Evolutionary conservation across 2,888 invertebrate genomes (phyloP).

Genomic region (Metalampra italica): DNA sequence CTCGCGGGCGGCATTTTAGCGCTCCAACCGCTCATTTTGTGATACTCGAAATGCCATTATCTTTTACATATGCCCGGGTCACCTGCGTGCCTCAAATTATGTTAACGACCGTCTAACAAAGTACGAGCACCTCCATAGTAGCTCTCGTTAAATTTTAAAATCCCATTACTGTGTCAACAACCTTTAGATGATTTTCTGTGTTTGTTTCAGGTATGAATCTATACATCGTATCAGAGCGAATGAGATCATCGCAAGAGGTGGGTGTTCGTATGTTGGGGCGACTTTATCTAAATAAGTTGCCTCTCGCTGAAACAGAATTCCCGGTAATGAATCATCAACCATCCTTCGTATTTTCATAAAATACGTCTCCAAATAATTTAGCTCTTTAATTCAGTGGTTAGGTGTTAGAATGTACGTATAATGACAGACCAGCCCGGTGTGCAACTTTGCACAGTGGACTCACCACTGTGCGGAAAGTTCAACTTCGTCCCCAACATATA

Average conservation of each 20-base stretch:
- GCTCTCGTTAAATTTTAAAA: conserved; percentile 46
- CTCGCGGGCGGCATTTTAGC: conserved; percentile 38
- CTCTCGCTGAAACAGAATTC: conserved; percentile 21
- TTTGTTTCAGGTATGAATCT: conserved; percentile 53
- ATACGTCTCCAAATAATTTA: neutral
- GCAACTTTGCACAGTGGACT: conserved; percentile 26
- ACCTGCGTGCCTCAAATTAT: conserved; percentile 45
- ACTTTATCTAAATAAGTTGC: conserved; percentile 32
- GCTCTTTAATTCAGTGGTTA: conserved; percentile 11
- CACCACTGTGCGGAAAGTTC: conserved; percentile 21
- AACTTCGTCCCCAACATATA: conserved; percentile 31
- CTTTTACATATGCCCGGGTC: conserved; percentile 37
- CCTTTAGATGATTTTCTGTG: conserved; percentile 29
- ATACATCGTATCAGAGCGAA: conserved; percentile 18
- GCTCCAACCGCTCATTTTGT: conserved; percentile 45
- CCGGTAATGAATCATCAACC: conserved; percentile 23
- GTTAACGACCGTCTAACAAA: conserved; percentile 47
- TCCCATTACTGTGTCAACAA: conserved; percentile 29
- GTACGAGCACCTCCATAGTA: conserved; percentile 32
- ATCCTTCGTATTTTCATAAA: no score
- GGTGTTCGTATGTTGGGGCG: conserved; percentile 25
- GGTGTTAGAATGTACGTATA: conserved; percentile 19
- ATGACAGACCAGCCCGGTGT: conserved; percentile 13
- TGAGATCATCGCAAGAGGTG: conserved; percentile 30
- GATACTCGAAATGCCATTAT: conserved; percentile 52